phyloP scores from a whole-genome alignment of 2,113 vertebrate genomes.

The Nerophis lumbriciformis region DNA sequence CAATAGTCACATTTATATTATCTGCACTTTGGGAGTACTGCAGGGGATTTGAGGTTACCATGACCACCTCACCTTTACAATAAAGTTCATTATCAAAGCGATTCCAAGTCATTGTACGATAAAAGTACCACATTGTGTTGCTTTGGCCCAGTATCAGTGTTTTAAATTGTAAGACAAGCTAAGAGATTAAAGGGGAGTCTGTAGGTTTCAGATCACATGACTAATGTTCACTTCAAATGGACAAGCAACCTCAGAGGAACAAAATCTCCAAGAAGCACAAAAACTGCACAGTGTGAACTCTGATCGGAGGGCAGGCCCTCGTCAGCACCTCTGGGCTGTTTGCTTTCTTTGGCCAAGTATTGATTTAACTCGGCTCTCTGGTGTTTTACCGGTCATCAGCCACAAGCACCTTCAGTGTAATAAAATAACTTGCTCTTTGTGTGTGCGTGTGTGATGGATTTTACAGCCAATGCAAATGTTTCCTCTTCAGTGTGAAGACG shows the following conservation, averaged over 20 bases:
- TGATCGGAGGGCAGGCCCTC: slow-evolving; percentile 36
- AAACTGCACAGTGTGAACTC: slow-evolving; percentile 40
- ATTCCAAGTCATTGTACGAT: too few species aligned
- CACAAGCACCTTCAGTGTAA: slow-evolving; percentile 9
- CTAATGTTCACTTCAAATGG: slow-evolving; percentile 39
- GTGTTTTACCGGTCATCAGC: slow-evolving; percentile 30
- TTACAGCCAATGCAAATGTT: neutral
- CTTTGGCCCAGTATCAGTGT: neutral
- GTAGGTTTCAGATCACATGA: slow-evolving; percentile 41
- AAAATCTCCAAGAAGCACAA: slow-evolving; percentile 33
- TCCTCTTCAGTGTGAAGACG: neutral
- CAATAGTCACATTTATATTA: too few species aligned
- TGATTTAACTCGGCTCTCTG: slow-evolving; percentile 48
- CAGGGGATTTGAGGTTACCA: too few species aligned
- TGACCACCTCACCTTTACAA: too few species aligned
- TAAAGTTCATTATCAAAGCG: too few species aligned
- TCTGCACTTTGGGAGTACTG: too few species aligned
- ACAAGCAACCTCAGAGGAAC: slow-evolving; percentile 27
- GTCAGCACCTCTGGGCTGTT: slow-evolving; percentile 42
- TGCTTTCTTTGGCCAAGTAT: slow-evolving; percentile 49
- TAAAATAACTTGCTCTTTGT: neutral
- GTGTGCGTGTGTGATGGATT: neutral
- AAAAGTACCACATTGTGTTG: too few species aligned
- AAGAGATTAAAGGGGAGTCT: slow-evolving; percentile 42
- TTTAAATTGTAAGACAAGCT: slow-evolving; percentile 25